These are phyloP conservation scores for Illadopsis cleaveri DNA, from an alignment of 2,113 vertebrate species.

Conservation along the genomic window DNA sequence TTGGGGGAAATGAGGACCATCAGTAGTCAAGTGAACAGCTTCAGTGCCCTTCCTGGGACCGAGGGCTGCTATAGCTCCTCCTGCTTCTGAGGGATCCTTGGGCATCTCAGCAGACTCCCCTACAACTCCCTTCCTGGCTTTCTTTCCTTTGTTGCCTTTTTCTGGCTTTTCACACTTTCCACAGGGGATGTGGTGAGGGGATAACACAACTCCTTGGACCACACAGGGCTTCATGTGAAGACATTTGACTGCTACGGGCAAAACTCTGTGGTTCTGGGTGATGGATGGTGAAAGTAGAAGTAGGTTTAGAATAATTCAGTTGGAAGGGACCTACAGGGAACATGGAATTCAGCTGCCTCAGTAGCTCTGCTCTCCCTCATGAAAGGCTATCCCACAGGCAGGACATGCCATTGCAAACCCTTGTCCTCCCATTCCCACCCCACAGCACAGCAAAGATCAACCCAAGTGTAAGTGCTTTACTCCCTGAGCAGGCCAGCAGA, in stretches of 20 bases:
- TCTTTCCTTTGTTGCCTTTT: neutral
- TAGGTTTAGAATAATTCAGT: neutral
- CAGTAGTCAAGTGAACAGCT: neutral
- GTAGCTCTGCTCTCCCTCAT: neutral
- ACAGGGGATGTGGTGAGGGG: rapidly evolving
- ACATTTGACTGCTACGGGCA: rapidly evolving
- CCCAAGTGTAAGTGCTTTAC: neutral
- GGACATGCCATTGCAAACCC: neutral
- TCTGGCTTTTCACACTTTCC: neutral
- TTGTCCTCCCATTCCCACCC: neutral
- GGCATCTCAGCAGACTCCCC: neutral
- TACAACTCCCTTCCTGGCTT: neutral
- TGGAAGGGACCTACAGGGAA: neutral
- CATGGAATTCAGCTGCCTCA: neutral
- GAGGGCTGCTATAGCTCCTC: neutral
- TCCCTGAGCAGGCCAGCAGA: neutral
- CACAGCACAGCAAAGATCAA: rapidly evolving
- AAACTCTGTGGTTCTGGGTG: neutral
- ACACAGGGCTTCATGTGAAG: rapidly evolving
- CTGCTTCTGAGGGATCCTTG: neutral
- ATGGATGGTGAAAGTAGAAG: rapidly evolving
- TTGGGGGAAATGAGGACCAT: neutral
- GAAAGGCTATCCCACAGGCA: neutral
- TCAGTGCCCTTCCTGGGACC: neutral
- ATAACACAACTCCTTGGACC: neutral